Base-by-base conservation (phyloP, 2,888 invertebrate genomes). In the Mylabris sibirica region DNA sequence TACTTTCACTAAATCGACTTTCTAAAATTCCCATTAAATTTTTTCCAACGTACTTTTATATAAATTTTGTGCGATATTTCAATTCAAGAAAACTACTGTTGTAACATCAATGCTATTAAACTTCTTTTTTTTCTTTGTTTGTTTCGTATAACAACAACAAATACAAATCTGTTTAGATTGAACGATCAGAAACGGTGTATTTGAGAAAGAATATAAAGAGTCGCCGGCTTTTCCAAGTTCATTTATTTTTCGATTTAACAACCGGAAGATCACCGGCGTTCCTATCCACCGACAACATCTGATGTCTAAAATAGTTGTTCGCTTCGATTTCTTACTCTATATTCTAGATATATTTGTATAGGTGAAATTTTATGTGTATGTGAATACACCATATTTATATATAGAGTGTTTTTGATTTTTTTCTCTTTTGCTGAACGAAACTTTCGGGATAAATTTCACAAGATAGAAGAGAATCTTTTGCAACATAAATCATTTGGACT, bases 191-290 rank as follows among this genome's bases (percentile, higher is more conserved):
- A 67, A 44, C 49, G 63, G n/a, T 44, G 44, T 44, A 41, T 41
- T 12, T 38, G n/a, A n/a, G 44, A 44, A 44, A 44, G 44, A 44
- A 17, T 11, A 44, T 44, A 64, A 68, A 68, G 59, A 66, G 66
- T 61, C 64, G 60, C 20, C 59, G 60, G 69, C 63, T 72, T 64
- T 59, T 61, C 64, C 61, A 69, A 69, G 72, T 72, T 72, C 72
- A 72, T 72, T 72, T 71, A 72, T 72, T 72, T 72, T 72, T 69
- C 71, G 71, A 71, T 64, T 63, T 69, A 73, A 63, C 69, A 69
- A 69, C 71, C 67, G 70, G 65, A 71, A 71, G 73, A 73, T 73
- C 73, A 67, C 64, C 69, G 70, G 59, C 67, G 67, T 69, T 62
- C 70, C 62, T 67, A 67, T 70, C 38, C 6, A 30, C 30, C 30